These are phyloP conservation scores for Goniozus legneri DNA, from an alignment of 1,140 invertebrate species.

Conservation along the genomic window DNA sequence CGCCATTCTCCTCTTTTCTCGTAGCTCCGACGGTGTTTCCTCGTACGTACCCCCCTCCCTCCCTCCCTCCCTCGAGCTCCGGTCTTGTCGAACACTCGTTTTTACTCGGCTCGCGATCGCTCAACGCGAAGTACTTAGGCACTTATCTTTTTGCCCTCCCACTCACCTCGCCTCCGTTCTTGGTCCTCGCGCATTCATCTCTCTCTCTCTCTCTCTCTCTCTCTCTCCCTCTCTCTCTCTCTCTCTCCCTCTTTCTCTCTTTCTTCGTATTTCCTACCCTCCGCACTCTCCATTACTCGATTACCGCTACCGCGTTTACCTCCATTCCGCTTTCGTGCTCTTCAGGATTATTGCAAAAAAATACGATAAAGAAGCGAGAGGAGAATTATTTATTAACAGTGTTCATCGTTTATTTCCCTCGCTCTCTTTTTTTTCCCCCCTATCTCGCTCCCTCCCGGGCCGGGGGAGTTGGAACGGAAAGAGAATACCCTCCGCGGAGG, in stretches of 20 bases:
- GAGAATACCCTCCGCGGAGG: conserved; percentile 23
- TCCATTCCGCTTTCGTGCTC: background rate
- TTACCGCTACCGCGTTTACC: too few relatives aligned
- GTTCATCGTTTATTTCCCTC: background rate
- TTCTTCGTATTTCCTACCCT: conserved; percentile 16
- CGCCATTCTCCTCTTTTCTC: conserved; percentile 2
- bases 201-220: background rate
- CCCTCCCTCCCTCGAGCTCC: background rate
- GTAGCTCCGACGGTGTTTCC: too few relatives aligned
- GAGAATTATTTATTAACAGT: conserved; percentile 10
- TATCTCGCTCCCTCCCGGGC: background rate
- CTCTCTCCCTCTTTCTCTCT: conserved; percentile 7
- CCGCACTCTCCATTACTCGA: conserved; percentile 12
- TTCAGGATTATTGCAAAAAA: too few relatives aligned
- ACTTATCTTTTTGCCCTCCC: too few relatives aligned
- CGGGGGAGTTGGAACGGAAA: conserved; percentile 3
- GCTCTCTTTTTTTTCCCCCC: conserved; percentile 9
- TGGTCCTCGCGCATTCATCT: too few relatives aligned
- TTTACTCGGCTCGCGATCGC: too few relatives aligned
- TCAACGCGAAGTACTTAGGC: too few relatives aligned
- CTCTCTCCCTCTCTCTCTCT: conserved; percentile 10
- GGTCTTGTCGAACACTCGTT: too few relatives aligned
- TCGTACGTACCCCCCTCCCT: conserved; percentile 2
- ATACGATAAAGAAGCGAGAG: conserved; percentile 10
- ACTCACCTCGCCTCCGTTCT: too few relatives aligned